phyloP scores from a whole-genome alignment of 2,113 vertebrate genomes.

The Sisor rabdophorus region DNA sequence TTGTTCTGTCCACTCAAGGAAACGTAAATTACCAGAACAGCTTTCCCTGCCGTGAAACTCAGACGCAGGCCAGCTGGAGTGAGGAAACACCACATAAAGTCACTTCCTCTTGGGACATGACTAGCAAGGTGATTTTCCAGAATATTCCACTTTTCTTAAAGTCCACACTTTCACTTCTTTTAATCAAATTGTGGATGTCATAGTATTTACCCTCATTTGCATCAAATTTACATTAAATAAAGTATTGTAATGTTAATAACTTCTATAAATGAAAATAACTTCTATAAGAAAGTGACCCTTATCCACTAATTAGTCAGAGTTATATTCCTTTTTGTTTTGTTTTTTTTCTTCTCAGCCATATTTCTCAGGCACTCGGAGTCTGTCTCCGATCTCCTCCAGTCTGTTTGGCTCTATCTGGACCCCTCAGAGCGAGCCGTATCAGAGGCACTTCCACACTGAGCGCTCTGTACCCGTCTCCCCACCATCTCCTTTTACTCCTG shows the following conservation, averaged over 20 bases:
- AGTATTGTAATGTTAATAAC: neutral
- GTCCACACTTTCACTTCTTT: neutral
- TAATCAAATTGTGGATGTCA: neutral
- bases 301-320: neutral
- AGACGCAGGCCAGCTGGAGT: slow-evolving; percentile 64
- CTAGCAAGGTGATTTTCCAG: slow-evolving; percentile 64
- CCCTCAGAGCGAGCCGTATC: slow-evolving; percentile 86
- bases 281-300: too few relatives aligned
- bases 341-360: slow-evolving; percentile 75
- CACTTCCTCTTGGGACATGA: slow-evolving; percentile 65
- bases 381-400: slow-evolving; percentile 98
- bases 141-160: neutral
- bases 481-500: slow-evolving; percentile 68
- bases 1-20: slow-evolving; percentile 49
- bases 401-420: slow-evolving; percentile 99
- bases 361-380: slow-evolving; percentile 93
- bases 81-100: slow-evolving; percentile 66
- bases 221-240: neutral
- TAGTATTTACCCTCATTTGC: neutral
- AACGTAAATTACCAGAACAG: slow-evolving; percentile 60
- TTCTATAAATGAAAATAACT: too few relatives aligned
- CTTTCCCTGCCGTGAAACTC: slow-evolving; percentile 60
- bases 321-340: neutral
- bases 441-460: slow-evolving; percentile 78
- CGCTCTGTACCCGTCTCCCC: slow-evolving; percentile 72